These are phyloP conservation scores for Sussaba pulchella DNA, from an alignment of 2,888 invertebrate species.

Conservation along the genomic window DNA sequence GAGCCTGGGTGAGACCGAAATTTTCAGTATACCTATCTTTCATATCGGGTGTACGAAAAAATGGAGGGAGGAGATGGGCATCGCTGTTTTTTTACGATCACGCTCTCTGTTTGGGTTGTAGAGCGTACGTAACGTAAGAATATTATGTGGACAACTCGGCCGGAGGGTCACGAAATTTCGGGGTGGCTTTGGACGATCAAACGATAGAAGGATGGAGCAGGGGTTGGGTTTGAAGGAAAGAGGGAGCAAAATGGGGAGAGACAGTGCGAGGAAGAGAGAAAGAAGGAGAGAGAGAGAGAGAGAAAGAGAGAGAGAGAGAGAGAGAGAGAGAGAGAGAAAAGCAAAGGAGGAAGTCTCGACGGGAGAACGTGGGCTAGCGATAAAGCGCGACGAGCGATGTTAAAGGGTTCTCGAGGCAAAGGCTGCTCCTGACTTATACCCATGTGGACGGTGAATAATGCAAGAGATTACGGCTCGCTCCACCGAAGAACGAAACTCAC, in stretches of 20 bases:
- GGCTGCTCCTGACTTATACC: constrained; percentile 66
- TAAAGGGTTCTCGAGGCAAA: constrained; percentile 64
- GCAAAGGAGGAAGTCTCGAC: constrained; percentile 46
- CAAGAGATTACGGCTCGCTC: constrained; percentile 71
- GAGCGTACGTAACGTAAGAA: constrained; percentile 22
- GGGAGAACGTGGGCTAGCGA: constrained; percentile 62
- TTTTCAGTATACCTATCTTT: constrained; percentile 7
- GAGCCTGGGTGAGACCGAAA: constrained; percentile 5
- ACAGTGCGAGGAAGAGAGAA: too few species aligned
- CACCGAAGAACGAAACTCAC: constrained; percentile 40
- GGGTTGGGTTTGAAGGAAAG: constrained; percentile 21
- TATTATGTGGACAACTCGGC: constrained; percentile 35
- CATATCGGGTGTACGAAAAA: not conserved
- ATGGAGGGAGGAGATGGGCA: not conserved
- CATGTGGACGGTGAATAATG: constrained; percentile 72
- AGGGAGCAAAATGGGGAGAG: constrained; percentile 22
- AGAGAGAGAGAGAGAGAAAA: too few species aligned
- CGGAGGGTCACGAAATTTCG: constrained; percentile 45
- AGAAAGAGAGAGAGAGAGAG: constrained; percentile 17
- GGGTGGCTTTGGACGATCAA: constrained; percentile 30
- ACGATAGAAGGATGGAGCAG: constrained; percentile 11
- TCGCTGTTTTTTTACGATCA: constrained; percentile 51
- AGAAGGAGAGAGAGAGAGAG: constrained; percentile 36
- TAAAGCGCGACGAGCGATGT: constrained; percentile 65
- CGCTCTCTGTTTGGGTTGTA: constrained; percentile 22